phyloP scores from a whole-genome alignment of 2,797 vertebrate genomes.

The Sitta carolinensis region DNA sequence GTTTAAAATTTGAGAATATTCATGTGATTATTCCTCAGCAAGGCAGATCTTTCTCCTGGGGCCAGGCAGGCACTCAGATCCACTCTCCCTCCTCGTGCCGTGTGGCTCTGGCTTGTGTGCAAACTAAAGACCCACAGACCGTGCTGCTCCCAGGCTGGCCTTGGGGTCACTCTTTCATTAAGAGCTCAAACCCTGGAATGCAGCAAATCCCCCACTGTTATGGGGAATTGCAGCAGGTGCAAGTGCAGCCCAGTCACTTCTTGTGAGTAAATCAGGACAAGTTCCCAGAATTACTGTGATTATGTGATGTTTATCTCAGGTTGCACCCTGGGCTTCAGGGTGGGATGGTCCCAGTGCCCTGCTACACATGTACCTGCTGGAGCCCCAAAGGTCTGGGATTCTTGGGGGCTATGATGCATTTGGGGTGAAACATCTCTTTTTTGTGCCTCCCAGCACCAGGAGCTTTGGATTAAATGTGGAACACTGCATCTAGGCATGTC shows the following conservation, averaged over 20 bases:
- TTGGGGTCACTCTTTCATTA: not conserved
- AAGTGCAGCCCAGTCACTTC: conserved; percentile 53
- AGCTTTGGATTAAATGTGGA: not conserved
- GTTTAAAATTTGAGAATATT: not conserved
- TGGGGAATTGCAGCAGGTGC: conserved; percentile 32
- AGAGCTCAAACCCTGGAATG: not conserved
- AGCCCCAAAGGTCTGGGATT: not conserved
- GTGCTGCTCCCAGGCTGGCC: not conserved
- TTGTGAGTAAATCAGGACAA: conserved; percentile 43
- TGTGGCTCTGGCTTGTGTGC: fast-evolving
- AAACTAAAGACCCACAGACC: not conserved
- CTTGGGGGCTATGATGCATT: not conserved
- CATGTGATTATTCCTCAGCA: not conserved
- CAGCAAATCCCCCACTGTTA: conserved; percentile 36
- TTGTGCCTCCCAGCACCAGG: not conserved
- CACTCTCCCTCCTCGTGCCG: not conserved
- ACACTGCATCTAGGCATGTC: not conserved
- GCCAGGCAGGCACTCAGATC: not conserved
- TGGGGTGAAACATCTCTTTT: not conserved
- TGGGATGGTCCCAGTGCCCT: conserved; percentile 11
- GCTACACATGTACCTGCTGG: not conserved
- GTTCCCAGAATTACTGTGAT: conserved; percentile 71
- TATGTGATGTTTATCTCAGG: conserved; percentile 65
- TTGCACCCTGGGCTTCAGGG: conserved; percentile 74
- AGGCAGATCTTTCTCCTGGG: not conserved